These are phyloP conservation scores for Hermatobates lingyangjiaoensis DNA, from an alignment of 1,140 invertebrate species.

Conservation along the genomic window DNA sequence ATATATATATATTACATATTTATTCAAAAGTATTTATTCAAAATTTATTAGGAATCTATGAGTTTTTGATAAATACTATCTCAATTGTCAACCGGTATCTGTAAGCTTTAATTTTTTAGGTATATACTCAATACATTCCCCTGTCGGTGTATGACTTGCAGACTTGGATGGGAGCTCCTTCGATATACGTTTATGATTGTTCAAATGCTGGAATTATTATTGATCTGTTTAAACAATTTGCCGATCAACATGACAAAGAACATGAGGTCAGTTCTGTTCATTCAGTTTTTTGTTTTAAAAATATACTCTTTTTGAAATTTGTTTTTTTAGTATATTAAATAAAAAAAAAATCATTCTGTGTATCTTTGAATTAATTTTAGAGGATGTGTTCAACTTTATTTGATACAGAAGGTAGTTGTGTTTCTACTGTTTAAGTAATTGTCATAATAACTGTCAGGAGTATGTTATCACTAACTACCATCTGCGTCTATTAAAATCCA, in stretches of 20 bases:
- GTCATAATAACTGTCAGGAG: too few relatives aligned
- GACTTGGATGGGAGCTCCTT: conserved; percentile 96
- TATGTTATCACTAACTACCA: too few relatives aligned
- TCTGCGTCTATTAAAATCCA: too few relatives aligned
- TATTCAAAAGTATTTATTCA: too few relatives aligned
- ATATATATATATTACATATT: too few relatives aligned
- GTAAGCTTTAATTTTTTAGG: conserved; percentile 48
- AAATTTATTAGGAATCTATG: too few relatives aligned
- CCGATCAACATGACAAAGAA: conserved; percentile 76
- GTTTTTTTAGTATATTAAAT: not conserved
- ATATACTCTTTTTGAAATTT: not conserved
- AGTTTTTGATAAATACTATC: too few relatives aligned
- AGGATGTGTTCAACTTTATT: too few relatives aligned
- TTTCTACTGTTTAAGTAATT: too few relatives aligned
- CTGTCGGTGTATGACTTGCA: conserved; percentile 95
- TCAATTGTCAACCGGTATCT: too few relatives aligned
- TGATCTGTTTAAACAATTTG: conserved; percentile 80
- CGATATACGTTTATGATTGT: conserved; percentile 98
- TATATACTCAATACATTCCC: conserved; percentile 97
- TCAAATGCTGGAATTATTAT: conserved; percentile 94
- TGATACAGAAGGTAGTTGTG: too few relatives aligned
- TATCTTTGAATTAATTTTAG: not conserved
- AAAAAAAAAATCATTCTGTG: not conserved
- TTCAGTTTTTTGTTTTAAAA: not conserved
- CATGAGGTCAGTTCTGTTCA: conserved; percentile 37